Evolutionary conservation across 2,797 vertebrate genomes (phyloP).

Genomic region (Notamacropus eugenii): DNA sequence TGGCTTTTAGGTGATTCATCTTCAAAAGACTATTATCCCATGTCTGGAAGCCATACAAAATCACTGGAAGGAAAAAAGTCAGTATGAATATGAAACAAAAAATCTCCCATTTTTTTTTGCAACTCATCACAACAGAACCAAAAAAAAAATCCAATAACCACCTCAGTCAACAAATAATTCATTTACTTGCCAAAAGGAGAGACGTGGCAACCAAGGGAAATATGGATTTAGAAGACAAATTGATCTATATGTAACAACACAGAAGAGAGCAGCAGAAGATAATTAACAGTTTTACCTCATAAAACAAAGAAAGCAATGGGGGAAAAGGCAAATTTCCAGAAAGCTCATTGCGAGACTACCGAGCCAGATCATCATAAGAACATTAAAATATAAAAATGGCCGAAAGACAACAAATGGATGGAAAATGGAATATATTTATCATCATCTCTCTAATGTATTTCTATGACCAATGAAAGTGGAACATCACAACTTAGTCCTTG

Average conservation of each 20-base stretch:
- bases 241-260: neutral
- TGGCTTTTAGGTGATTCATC: neutral
- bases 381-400: neutral
- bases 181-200: neutral
- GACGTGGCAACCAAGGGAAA: neutral
- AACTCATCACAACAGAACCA: neutral
- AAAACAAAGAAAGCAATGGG: neutral
- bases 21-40: neutral
- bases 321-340: neutral
- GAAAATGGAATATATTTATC: neutral
- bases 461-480: neutral
- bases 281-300: neutral
- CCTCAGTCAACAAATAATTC: neutral
- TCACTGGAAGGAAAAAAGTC: neutral
- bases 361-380: neutral
- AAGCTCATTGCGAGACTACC: neutral
- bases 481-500: neutral
- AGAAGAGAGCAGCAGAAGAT: neutral
- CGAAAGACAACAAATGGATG: neutral
- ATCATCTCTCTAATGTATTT: neutral
- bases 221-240: neutral
- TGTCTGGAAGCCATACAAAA: neutral
- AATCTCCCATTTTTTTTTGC: neutral
- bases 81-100: neutral
- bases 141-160: neutral